These are phyloP conservation scores for Nomada goodeniana DNA, from an alignment of 2,888 invertebrate genomes.

Conservation along the genomic window DNA sequence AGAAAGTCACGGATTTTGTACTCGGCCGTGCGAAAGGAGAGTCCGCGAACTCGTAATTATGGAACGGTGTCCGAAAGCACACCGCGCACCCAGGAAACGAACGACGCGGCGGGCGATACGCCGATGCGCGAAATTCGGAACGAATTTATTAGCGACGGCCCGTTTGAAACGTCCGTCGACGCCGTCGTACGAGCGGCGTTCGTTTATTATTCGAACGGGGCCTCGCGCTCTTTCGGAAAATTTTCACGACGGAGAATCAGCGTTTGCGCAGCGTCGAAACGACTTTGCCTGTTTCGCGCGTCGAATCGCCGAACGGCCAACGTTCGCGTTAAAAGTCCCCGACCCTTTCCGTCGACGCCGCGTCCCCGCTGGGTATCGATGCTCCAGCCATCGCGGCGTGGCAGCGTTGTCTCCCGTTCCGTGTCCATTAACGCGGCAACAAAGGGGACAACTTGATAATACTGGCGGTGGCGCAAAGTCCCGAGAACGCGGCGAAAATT, in stretches of 20 bases:
- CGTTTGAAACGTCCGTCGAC: constrained; percentile 37
- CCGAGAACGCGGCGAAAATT: not conserved
- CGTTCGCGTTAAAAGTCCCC: constrained; percentile 14
- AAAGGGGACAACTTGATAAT: not conserved
- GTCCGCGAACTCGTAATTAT: constrained; percentile 51
- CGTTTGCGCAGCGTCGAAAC: not conserved
- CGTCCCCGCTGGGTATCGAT: constrained; percentile 23
- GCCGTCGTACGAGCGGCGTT: not conserved
- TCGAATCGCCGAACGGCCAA: constrained; percentile 21
- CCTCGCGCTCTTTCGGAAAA: not conserved
- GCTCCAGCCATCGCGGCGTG: not conserved
- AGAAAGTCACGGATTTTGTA: not conserved
- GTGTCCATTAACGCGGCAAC: constrained; percentile 33
- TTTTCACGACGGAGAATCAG: not conserved
- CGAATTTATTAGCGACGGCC: constrained; percentile 42
- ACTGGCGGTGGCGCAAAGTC: not conserved
- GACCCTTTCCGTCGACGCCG: not conserved
- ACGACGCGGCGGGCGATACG: not conserved
- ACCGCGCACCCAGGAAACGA: not conserved
- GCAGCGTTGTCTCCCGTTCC: constrained; percentile 30
- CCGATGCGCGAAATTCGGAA: constrained; percentile 46
- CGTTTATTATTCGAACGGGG: not conserved
- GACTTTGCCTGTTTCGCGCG: constrained; percentile 23
- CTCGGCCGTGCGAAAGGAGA: constrained; percentile 16
- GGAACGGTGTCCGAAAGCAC: constrained; percentile 2